phyloP scores from a whole-genome alignment of 92 coral and sea anemone species.

The Blastomussa wellsi region DNA sequence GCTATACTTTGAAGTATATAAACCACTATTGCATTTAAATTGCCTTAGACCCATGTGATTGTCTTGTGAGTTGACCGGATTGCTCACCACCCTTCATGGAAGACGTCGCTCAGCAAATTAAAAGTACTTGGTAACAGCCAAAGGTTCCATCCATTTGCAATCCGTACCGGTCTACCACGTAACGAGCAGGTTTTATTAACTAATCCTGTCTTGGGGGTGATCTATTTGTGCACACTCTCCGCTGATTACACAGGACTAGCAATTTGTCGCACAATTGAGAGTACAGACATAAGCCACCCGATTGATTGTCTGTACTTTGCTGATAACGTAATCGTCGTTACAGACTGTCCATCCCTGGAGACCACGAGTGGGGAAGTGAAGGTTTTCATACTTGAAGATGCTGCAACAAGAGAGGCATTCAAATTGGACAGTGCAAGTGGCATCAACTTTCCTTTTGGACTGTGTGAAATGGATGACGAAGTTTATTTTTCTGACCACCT shows the following conservation, averaged over 20 bases:
- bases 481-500: not conserved
- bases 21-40: too few species aligned
- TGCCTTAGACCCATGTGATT: too few species aligned
- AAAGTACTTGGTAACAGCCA: slow-evolving; percentile 24
- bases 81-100: slow-evolving; percentile 25
- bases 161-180: slow-evolving; percentile 38
- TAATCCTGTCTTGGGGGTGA: not conserved
- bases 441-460: not conserved
- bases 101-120: slow-evolving; percentile 36
- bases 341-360: too few species aligned
- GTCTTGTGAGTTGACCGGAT: slow-evolving; percentile 11
- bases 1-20: too few species aligned
- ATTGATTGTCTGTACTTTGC: slow-evolving; percentile 42
- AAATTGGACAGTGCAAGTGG: not conserved
- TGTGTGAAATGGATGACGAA: not conserved
- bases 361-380: not conserved
- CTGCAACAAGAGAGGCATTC: not conserved
- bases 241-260: slow-evolving; percentile 1
- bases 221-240: slow-evolving; percentile 22
- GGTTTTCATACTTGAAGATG: not conserved
- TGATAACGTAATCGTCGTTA: slow-evolving; percentile 32
- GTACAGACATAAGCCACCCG: slow-evolving; percentile 25
- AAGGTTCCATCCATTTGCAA: slow-evolving; percentile 34
- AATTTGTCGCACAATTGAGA: slow-evolving; percentile 15
- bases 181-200: too few species aligned